Conservation (phyloP, 2,797 vertebrate species). For the Phataginus tricuspis region DNA sequence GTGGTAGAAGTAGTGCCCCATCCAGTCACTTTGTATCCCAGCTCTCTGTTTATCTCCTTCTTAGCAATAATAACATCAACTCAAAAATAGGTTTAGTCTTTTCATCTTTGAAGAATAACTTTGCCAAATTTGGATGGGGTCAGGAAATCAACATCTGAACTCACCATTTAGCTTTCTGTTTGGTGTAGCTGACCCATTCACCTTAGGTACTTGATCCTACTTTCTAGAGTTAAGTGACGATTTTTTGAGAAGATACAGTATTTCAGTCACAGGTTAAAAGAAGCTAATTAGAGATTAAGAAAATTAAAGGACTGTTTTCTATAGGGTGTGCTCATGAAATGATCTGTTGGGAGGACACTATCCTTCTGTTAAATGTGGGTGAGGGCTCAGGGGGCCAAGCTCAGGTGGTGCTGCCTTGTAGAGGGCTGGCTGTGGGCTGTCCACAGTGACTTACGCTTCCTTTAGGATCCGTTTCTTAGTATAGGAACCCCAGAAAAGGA, state of each 20-base stretch:
- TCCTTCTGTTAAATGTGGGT: background rate
- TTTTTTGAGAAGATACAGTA: background rate
- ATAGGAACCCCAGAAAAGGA: background rate
- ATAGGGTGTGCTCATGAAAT: background rate
- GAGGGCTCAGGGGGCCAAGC: background rate
- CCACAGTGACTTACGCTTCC: background rate
- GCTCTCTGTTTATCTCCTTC: background rate
- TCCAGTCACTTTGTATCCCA: background rate
- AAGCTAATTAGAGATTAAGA: conserved; percentile 31
- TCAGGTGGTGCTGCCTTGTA: background rate
- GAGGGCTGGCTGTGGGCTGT: background rate
- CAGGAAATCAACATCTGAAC: conserved; percentile 25
- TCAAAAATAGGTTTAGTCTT: conserved; percentile 21
- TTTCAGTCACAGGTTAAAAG: conserved; percentile 6
- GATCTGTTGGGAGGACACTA: background rate
- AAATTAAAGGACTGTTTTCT: background rate
- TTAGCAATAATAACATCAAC: background rate
- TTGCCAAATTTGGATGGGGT: background rate
- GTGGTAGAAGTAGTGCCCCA: background rate
- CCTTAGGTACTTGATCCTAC: background rate
- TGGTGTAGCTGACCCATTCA: background rate
- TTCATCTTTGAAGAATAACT: background rate
- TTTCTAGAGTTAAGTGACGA: background rate
- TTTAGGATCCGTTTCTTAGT: background rate
- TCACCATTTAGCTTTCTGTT: conserved; percentile 5